phyloP scores from a whole-genome alignment of 2,113 vertebrate genomes.

The Laticauda colubrina region DNA sequence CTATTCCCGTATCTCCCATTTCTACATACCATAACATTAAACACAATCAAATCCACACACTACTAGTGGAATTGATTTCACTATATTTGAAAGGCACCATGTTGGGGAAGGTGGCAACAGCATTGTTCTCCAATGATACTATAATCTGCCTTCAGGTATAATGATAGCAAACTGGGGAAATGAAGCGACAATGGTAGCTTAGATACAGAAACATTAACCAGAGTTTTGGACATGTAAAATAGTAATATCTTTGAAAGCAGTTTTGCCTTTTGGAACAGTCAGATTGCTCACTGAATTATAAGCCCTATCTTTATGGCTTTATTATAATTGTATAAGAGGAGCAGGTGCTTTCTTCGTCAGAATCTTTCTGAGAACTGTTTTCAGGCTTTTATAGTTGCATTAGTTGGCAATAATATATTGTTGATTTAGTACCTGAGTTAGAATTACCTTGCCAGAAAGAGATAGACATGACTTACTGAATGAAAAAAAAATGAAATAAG shows the following conservation, averaged over 20 bases:
- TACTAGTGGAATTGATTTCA: background rate
- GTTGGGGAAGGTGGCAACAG: background rate
- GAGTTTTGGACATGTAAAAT: background rate
- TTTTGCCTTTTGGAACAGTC: slow-evolving; percentile 18
- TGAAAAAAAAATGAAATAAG: slow-evolving; percentile 23
- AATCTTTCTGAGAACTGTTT: rapidly evolving
- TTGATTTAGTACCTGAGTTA: slow-evolving; percentile 1
- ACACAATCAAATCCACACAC: background rate
- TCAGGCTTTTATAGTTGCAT: rapidly evolving
- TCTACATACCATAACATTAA: background rate
- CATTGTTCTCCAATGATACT: background rate
- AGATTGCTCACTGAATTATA: slow-evolving; percentile 7
- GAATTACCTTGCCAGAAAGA: slow-evolving; percentile 6
- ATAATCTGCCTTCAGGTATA: background rate
- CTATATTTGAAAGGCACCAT: background rate
- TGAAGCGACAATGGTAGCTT: background rate
- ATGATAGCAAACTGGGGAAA: background rate
- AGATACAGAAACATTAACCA: background rate
- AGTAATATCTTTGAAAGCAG: slow-evolving; percentile 13
- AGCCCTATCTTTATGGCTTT: background rate
- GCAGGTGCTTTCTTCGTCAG: background rate
- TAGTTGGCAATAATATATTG: slow-evolving; percentile 3
- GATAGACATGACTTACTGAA: background rate
- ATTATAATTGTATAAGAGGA: slow-evolving; percentile 1
- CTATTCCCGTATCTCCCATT: background rate